Conservation (phyloP, 2,888 invertebrate species). For the Epistrophe grossulariae region DNA sequence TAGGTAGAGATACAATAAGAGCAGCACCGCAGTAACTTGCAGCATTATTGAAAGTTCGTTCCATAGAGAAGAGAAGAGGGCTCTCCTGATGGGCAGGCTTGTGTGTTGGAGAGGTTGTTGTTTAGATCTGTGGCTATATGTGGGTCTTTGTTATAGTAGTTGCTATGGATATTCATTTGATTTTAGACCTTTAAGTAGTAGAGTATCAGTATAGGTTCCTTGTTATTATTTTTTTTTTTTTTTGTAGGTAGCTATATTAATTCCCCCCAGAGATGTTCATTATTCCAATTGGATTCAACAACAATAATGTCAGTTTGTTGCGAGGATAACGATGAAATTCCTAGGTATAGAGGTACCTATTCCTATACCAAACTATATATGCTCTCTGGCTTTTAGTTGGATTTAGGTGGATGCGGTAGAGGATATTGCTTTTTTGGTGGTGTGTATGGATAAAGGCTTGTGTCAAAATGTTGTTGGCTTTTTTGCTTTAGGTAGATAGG, state of each 20-base stretch:
- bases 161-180: constrained; percentile 35
- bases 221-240: not conserved
- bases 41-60: constrained; percentile 4
- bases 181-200: constrained; percentile 37
- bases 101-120: constrained; percentile 16
- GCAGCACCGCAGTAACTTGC: not conserved
- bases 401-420: not conserved
- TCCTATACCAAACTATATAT: not conserved
- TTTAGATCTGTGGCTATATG: not conserved
- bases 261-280: constrained; percentile 46
- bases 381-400: constrained; percentile 4
- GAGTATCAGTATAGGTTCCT: constrained; percentile 11
- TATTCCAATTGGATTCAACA: constrained; percentile 61
- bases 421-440: constrained; percentile 24
- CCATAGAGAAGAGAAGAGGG: not conserved
- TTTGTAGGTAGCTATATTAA: not conserved
- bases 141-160: constrained; percentile 14
- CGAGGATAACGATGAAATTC: constrained; percentile 48
- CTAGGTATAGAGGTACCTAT: not conserved
- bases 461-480: not conserved
- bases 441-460: not conserved
- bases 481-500: not conserved
- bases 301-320: constrained; percentile 40
- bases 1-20: not conserved
- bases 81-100: constrained; percentile 5